phyloP scores from a whole-genome alignment of 2,113 vertebrate species.

The Xiphorhynchus elegans region DNA sequence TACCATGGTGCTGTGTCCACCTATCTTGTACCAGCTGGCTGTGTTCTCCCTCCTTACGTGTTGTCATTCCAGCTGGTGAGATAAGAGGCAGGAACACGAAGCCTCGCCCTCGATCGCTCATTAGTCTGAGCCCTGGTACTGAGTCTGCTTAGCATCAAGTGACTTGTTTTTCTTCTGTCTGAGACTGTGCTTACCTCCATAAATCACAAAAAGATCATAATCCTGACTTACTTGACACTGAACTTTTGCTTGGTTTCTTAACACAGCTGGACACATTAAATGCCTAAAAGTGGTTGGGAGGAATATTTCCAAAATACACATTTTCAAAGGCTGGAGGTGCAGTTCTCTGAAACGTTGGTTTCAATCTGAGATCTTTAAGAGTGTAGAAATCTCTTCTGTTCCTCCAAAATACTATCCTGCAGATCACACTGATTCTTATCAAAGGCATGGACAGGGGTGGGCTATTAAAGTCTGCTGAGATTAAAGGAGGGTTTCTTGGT shows the following conservation, averaged over 20 bases:
- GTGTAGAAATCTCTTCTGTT: not conserved
- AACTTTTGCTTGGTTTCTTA: slow-evolving; percentile 28
- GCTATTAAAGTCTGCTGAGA: not conserved
- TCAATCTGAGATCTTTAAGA: not conserved
- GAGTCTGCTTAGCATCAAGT: slow-evolving; percentile 68
- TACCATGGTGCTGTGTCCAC: not conserved
- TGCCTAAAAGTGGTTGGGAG: not conserved
- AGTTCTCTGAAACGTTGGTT: not conserved
- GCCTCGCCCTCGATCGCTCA: slow-evolving; percentile 15
- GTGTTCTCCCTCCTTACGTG: not conserved
- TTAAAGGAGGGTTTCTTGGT: not conserved
- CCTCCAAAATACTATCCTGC: not conserved
- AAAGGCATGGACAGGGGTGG: not conserved
- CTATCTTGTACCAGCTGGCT: not conserved
- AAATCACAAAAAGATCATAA: slow-evolving; percentile 43
- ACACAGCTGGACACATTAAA: not conserved
- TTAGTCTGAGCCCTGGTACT: slow-evolving; percentile 51
- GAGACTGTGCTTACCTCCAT: slow-evolving; percentile 44
- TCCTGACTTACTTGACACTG: slow-evolving; percentile 15
- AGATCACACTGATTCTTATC: not conserved
- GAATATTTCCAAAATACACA: slow-evolving; percentile 28
- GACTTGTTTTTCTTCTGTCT: slow-evolving; percentile 65
- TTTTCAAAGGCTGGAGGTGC: not conserved
- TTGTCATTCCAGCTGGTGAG: slow-evolving; percentile 52
- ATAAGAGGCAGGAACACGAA: slow-evolving; percentile 53